A percentile compares a stretch with the other conserved stretches of the same genome.
Evolutionary conservation across 2,113 vertebrate species (phyloP).

Genomic region (Butorides virescens): DNA sequence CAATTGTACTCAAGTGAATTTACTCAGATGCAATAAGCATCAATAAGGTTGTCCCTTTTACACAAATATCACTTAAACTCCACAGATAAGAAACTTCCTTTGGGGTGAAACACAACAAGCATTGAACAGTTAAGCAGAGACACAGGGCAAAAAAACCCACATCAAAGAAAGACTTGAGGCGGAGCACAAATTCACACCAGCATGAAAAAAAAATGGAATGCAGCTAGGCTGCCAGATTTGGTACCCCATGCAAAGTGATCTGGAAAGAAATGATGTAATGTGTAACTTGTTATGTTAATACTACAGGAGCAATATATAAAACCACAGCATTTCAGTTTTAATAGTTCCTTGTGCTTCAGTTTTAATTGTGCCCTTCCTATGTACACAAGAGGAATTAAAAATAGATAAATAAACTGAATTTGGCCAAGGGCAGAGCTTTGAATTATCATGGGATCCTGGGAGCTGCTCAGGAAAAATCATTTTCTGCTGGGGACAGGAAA

Average conservation of each 20-base stretch:
- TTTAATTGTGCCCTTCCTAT: neutral
- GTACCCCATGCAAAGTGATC: neutral
- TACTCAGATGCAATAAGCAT: neutral
- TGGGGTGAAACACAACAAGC: neutral
- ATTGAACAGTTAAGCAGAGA: neutral
- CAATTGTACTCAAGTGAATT: neutral
- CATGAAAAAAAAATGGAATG: neutral
- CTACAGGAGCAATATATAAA: neutral
- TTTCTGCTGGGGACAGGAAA: neutral
- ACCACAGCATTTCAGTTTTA: neutral
- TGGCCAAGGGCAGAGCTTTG: neutral
- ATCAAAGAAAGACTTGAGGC: neutral
- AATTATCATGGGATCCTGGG: neutral
- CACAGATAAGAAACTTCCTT: neutral
- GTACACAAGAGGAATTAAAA: neutral
- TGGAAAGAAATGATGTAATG: neutral
- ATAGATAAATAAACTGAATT: neutral
- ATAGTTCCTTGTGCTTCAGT: neutral
- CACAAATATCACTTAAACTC: neutral
- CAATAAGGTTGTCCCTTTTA: neutral
- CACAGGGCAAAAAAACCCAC: fast-evolving
- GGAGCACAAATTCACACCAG: neutral
- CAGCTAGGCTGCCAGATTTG: neutral
- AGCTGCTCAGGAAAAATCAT: neutral
- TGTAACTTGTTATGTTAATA: neutral